Conservation (phyloP, 2,113 vertebrate species). For the Rana temporaria region DNA sequence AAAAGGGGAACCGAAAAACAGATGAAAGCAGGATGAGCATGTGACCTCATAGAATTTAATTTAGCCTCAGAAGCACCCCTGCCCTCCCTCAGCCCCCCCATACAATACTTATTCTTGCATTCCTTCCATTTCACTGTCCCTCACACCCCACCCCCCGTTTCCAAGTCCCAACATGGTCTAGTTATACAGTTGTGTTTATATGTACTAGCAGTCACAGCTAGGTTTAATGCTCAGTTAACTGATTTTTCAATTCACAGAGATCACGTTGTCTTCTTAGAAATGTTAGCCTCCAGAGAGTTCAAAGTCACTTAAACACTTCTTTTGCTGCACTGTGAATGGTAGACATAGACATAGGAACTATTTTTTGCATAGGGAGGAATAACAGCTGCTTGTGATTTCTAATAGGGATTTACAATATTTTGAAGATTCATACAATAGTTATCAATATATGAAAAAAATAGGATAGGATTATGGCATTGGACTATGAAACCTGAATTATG, state of each 20-base stretch:
- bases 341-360: too few species aligned
- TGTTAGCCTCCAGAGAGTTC: neutral
- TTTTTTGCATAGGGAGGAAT: too few species aligned
- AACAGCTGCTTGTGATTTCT: too few species aligned
- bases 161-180: slow-evolving; percentile 1
- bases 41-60: slow-evolving; percentile 75
- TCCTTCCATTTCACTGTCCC: slow-evolving; percentile 64
- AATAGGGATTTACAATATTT: too few species aligned
- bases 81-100: slow-evolving; percentile 56
- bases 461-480: too few species aligned
- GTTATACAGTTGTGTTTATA: slow-evolving; percentile 5
- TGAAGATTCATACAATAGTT: too few species aligned
- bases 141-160: slow-evolving; percentile 58
- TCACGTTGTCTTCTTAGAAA: neutral
- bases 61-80: slow-evolving; percentile 64
- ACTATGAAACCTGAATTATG: too few species aligned
- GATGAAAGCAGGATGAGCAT: slow-evolving; percentile 73
- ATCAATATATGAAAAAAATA: too few species aligned
- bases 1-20: slow-evolving; percentile 69
- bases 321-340: too few species aligned
- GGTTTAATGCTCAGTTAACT: neutral
- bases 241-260: neutral
- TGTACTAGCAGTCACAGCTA: neutral
- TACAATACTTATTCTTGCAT: slow-evolving; percentile 63
- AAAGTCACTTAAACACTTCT: neutral